Evolutionary conservation across 2,113 vertebrate genomes (phyloP).

Genomic region (Phalacrocorax brasilianus): DNA sequence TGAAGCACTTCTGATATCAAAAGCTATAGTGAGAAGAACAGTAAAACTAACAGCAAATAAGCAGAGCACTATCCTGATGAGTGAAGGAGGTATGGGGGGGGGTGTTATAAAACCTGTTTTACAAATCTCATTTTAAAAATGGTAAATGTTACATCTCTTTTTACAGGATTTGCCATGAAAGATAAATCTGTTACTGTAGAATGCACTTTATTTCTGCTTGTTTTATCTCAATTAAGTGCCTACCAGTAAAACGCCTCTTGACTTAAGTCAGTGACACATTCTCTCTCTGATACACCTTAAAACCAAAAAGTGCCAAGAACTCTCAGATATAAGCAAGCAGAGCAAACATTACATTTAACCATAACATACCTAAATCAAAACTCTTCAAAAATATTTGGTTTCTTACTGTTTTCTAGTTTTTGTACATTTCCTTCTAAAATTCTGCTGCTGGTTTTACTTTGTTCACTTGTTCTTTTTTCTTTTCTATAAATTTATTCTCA

Average conservation of each 20-base stretch:
- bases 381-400: background rate
- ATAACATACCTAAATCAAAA: background rate
- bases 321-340: background rate
- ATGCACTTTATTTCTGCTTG: background rate
- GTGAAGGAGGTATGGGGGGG: background rate
- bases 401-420: background rate
- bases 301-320: background rate
- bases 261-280: background rate
- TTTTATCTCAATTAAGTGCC: background rate
- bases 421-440: background rate
- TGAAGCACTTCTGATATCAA: background rate
- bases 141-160: background rate
- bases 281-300: background rate
- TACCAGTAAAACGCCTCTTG: background rate
- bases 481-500: background rate
- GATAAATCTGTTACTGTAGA: background rate
- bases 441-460: background rate
- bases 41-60: background rate
- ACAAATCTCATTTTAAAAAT: background rate
- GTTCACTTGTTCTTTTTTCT: background rate
- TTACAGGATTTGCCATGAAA: background rate
- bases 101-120: background rate
- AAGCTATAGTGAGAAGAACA: background rate
- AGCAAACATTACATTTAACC: background rate
- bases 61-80: background rate